Conservation (phyloP, 1,140 invertebrate species). For the Diprion similis region DNA sequence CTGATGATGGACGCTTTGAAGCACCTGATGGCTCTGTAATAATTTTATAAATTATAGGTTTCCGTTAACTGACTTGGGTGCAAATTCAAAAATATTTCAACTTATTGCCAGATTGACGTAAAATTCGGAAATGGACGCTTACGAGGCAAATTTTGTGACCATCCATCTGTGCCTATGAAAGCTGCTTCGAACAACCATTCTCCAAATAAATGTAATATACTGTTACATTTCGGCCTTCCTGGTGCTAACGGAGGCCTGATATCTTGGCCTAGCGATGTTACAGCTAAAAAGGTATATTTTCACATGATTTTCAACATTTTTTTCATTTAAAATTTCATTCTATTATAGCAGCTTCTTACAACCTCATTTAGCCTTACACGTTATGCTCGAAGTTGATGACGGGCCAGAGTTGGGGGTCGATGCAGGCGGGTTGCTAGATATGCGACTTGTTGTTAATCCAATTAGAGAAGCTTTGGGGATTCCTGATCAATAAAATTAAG, state of each 20-base stretch:
- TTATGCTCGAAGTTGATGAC: constrained; percentile 70
- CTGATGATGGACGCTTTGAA: constrained; percentile 58
- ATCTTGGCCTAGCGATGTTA: constrained; percentile 64
- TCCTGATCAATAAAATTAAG: constrained; percentile 60
- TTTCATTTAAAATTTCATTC: not conserved
- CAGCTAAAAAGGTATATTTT: constrained; percentile 48
- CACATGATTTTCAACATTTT: not conserved
- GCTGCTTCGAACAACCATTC: constrained; percentile 97
- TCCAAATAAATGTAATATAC: constrained; percentile 94
- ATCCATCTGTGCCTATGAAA: constrained; percentile 79
- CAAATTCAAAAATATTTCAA: constrained; percentile 19
- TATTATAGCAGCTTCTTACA: constrained; percentile 15
- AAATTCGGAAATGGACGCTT: constrained; percentile 35
- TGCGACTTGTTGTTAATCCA: constrained; percentile 74
- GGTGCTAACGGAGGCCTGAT: constrained; percentile 72
- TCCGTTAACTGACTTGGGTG: not conserved
- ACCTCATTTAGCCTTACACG: constrained; percentile 62
- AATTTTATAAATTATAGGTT: constrained; percentile 21
- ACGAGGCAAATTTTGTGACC: constrained; percentile 66
- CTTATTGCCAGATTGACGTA: constrained; percentile 37
- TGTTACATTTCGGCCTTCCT: constrained; percentile 87
- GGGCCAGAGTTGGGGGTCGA: constrained; percentile 75
- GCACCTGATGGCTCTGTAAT: constrained; percentile 63
- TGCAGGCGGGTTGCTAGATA: constrained; percentile 69
- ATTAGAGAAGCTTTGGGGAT: constrained; percentile 81